Evolutionary conservation across 2,888 invertebrate species (phyloP), one percentile per base, ranked within the genome.

Genomic region (Dryadula phaetusa): DNA sequence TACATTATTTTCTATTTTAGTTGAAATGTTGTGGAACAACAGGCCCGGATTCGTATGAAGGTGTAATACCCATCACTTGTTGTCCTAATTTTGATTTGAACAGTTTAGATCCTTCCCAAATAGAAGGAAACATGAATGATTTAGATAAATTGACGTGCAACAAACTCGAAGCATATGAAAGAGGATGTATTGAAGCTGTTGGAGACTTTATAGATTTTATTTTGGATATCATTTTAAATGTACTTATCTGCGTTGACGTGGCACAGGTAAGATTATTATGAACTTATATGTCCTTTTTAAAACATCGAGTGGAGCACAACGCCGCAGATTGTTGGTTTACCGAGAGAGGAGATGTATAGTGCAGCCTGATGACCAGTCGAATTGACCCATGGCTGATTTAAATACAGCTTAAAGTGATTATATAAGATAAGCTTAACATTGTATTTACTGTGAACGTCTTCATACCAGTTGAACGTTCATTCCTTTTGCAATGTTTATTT

Each of bases 1-100:
- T n/a, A n/a, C n/a, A n/a, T n/a, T n/a, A n/a, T n/a, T n/a, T n/a
- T n/a, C 4, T 10, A 28, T 44, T 44, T 18, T 10, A 52, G 52
- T 52, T 52, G 4, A 3, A 52, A 10, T 52, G 52, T 16, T 52
- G 52, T 28, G 52, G 52, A 52, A 32, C 52, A 32, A 32, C 52
- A 16, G 52, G 52, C 10, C 52, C 52, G 28, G 52, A 52, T 10
- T 52, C 52, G 4, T 52, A 52, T 16, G 52, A 52, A 5, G 28
- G 32, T 52, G 52, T 4, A 8, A 52, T 52, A 52, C 52, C 52
- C 16, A 32, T 32, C 10, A 52, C 52, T 28, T 52, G 52, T 16
- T 52, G 52, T 6, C 52, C 52, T 5, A 2, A 52, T 8, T 52
- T 52, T 28, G 28, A 32, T 10, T 8, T 32, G 1, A 32, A 10